Evolutionary conservation across 2,797 vertebrate species (phyloP).

Genomic region (Acomys russatus): DNA sequence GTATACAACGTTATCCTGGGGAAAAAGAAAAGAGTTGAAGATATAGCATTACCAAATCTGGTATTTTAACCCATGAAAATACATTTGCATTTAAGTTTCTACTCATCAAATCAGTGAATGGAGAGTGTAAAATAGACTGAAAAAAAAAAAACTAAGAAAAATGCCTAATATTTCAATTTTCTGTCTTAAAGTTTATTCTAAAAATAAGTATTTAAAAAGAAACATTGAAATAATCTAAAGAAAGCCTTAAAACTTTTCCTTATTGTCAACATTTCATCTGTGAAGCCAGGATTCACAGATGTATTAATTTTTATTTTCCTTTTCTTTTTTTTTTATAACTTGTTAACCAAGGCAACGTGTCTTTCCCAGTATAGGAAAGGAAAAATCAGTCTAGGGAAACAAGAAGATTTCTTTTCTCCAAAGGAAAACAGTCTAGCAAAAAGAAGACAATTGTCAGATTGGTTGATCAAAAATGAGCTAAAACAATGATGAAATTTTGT

Average conservation of each 20-base stretch:
- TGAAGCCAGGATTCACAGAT: too few species aligned
- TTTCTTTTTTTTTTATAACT: background rate
- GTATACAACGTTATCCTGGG: too few species aligned
- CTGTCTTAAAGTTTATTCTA: background rate
- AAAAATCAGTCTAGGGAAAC: background rate
- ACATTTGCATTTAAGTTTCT: background rate
- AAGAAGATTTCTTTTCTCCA: background rate
- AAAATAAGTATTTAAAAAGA: conserved; percentile 25
- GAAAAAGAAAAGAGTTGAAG: background rate
- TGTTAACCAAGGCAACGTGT: background rate
- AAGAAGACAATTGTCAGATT: background rate
- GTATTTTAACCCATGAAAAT: background rate
- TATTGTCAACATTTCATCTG: background rate
- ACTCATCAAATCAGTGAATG: background rate
- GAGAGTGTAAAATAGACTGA: background rate
- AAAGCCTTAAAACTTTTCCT: background rate
- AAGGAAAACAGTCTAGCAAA: background rate
- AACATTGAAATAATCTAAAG: background rate
- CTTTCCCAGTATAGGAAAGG: background rate
- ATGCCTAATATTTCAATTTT: background rate
- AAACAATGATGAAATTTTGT: conserved; percentile 19
- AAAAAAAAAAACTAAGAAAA: background rate
- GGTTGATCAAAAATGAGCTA: background rate
- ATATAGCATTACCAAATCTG: background rate
- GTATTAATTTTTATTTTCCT: background rate